A percentile compares a stretch with the other conserved stretches of the same genome.
phyloP scores from a whole-genome alignment of 2,113 vertebrate genomes.

The Arenaria interpres region DNA sequence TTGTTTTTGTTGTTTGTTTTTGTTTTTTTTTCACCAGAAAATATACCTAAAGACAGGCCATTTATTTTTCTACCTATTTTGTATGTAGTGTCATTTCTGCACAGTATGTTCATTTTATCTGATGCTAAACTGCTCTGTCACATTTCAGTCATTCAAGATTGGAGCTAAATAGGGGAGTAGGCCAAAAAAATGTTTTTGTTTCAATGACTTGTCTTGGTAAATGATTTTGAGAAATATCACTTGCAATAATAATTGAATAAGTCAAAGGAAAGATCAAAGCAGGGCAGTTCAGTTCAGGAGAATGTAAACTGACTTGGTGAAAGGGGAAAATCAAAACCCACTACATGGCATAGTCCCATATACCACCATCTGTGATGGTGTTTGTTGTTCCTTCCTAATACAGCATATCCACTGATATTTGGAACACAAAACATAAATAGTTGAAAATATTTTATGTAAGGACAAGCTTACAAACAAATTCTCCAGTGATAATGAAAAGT shows the following conservation, averaged over 20 bases:
- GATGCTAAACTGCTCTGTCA: background rate
- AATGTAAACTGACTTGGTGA: background rate
- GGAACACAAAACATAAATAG: background rate
- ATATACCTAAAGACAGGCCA: background rate
- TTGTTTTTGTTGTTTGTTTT: accelerated
- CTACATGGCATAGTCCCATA: background rate
- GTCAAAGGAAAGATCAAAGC: background rate
- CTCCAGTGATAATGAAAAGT: background rate
- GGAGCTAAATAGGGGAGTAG: background rate
- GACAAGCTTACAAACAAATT: background rate
- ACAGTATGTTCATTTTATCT: background rate
- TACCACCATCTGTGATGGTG: background rate
- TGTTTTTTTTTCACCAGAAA: background rate
- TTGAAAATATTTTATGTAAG: background rate
- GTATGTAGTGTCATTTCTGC: background rate
- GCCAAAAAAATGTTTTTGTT: background rate
- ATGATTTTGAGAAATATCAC: background rate
- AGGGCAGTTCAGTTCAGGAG: background rate
- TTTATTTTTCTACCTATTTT: background rate
- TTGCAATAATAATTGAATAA: background rate
- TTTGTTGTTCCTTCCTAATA: background rate
- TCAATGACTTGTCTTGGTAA: background rate
- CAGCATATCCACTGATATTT: background rate
- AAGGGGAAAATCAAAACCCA: background rate
- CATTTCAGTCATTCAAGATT: background rate